Conservation (phyloP, 2,888 invertebrate genomes). For the Tetranychus truncatus region DNA sequence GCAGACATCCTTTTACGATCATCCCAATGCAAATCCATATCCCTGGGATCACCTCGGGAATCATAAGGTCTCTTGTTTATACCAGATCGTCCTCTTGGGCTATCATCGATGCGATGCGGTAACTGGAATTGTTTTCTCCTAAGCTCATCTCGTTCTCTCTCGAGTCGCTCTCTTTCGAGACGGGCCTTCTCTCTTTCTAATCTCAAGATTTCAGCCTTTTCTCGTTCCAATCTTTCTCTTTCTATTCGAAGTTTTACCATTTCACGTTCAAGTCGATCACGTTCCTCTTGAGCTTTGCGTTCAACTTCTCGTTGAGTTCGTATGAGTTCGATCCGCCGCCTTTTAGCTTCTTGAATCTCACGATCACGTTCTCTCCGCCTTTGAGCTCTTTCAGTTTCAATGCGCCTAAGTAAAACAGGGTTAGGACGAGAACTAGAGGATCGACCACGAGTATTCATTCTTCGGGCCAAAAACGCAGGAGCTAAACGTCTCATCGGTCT, state of each 20-base stretch:
- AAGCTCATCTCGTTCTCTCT: constrained; percentile 58
- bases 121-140: constrained; percentile 55
- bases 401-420: constrained; percentile 4
- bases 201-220: constrained; percentile 62
- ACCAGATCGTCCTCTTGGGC: constrained; percentile 9
- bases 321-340: constrained; percentile 46
- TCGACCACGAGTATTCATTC: background rate
- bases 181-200: constrained; percentile 49
- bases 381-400: constrained; percentile 17
- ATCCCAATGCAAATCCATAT: constrained; percentile 34
- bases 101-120: constrained; percentile 33
- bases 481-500: background rate
- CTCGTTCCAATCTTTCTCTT: constrained; percentile 43
- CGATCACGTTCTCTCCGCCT: constrained; percentile 23
- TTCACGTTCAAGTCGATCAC: constrained; percentile 44
- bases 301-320: constrained; percentile 68
- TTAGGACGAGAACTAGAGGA: background rate
- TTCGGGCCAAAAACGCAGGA: background rate
- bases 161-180: constrained; percentile 37
- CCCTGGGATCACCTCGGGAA: constrained; percentile 30
- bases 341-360: constrained; percentile 14
- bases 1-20: constrained; percentile 30
- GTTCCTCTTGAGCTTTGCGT: constrained; percentile 40
- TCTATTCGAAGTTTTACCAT: constrained; percentile 40
- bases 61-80: constrained; percentile 26